Percentiles rank a stretch among this genome's conserved stretches.
phyloP scores from a whole-genome alignment of 2,888 invertebrate species.

The Agriopis aurantiaria region DNA sequence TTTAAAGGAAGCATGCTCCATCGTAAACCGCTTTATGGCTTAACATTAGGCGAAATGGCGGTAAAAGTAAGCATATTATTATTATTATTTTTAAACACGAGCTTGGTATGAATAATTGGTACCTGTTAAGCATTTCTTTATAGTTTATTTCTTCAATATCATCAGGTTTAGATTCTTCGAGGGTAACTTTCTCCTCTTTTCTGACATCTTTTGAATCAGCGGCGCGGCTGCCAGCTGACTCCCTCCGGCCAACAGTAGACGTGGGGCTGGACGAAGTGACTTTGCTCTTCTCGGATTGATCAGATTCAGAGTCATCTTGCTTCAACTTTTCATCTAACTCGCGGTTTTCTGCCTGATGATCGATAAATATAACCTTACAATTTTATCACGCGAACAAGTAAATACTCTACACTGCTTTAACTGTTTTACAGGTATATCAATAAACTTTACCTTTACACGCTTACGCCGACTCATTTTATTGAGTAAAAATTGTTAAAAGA shows the following conservation, averaged over 20 bases:
- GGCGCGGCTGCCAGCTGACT: slow-evolving; percentile 82
- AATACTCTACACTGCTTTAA: not conserved
- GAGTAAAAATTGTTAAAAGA: slow-evolving; percentile 20
- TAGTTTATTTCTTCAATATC: slow-evolving; percentile 88
- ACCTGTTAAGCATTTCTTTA: slow-evolving; percentile 81
- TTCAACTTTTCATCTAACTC: slow-evolving; percentile 90
- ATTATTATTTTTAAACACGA: not conserved
- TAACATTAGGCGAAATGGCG: too few relatives aligned
- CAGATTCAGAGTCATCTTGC: slow-evolving; percentile 88
- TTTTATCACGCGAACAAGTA: not conserved
- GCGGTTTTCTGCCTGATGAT: slow-evolving; percentile 77
- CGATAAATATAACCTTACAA: slow-evolving; percentile 87
- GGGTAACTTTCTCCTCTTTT: slow-evolving; percentile 57
- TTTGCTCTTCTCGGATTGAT: slow-evolving; percentile 88
- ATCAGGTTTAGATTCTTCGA: slow-evolving; percentile 63
- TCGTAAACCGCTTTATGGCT: too few relatives aligned
- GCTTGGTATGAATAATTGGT: slow-evolving; percentile 2
- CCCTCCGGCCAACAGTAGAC: slow-evolving; percentile 78
- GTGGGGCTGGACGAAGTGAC: slow-evolving; percentile 86
- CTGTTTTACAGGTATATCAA: not conserved
- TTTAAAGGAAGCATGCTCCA: too few relatives aligned
- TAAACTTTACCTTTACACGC: slow-evolving; percentile 78
- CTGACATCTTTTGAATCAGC: slow-evolving; percentile 82
- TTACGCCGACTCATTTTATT: slow-evolving; percentile 87
- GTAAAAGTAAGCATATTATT: too few relatives aligned